These are phyloP conservation scores for Sminthopsis crassicaudata DNA, from an alignment of 2,113 vertebrate genomes.

Conservation along the genomic window DNA sequence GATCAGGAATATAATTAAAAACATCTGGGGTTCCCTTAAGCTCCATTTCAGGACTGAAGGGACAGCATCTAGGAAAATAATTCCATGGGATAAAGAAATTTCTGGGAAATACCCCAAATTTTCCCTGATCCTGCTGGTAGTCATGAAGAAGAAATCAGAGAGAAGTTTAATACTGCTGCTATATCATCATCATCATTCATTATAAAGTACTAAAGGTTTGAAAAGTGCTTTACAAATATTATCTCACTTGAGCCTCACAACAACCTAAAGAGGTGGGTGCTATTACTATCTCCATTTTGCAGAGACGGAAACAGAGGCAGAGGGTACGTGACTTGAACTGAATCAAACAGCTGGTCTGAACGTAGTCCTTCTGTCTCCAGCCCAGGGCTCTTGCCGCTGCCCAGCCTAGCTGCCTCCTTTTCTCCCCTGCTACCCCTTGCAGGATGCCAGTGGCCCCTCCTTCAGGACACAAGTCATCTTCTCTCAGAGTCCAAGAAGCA, in stretches of 20 bases:
- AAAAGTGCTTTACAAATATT: too few species aligned
- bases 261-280: too few species aligned
- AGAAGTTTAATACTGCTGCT: background rate
- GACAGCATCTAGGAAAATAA: background rate
- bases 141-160: background rate
- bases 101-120: background rate
- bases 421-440: background rate
- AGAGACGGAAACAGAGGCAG: too few species aligned
- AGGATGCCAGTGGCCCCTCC: background rate
- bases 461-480: background rate
- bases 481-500: background rate
- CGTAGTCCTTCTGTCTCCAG: background rate
- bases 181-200: too few species aligned
- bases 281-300: too few species aligned
- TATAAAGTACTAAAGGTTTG: too few species aligned
- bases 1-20: background rate
- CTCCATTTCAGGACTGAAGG: background rate
- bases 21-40: background rate
- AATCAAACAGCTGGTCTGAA: background rate
- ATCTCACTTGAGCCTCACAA: background rate
- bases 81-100: background rate
- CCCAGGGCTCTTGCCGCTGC: background rate
- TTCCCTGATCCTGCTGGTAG: background rate
- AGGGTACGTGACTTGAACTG: too few species aligned
- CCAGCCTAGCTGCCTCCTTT: background rate